These are phyloP conservation scores for Hippasteria phrygiana DNA, from an alignment of 53 echinoderm and acorn worm species.

Conservation along the genomic window DNA sequence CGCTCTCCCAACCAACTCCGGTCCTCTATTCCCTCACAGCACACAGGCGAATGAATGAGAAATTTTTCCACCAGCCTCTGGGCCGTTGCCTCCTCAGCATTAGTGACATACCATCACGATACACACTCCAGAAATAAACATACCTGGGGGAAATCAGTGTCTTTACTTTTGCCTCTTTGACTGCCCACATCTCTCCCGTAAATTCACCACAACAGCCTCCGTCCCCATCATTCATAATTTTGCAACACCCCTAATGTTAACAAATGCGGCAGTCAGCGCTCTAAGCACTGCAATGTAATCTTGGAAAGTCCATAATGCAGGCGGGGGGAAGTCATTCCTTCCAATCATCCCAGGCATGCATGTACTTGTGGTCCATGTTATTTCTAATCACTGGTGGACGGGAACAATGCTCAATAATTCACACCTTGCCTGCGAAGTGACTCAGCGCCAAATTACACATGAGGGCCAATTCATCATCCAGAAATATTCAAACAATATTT, in stretches of 20 bases:
- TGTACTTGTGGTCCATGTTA: not conserved
- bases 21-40: slow-evolving; percentile 36
- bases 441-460: slow-evolving; percentile 21
- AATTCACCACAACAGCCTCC: not conserved
- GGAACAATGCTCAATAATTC: slow-evolving; percentile 7
- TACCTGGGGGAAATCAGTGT: not conserved
- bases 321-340: slow-evolving; percentile 13
- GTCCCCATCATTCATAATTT: not conserved
- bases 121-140: slow-evolving; percentile 53
- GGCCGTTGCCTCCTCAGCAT: slow-evolving; percentile 10
- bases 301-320: not conserved
- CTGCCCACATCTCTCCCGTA: not conserved
- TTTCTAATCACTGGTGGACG: slow-evolving; percentile 25
- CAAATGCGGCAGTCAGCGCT: not conserved
- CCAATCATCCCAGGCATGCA: not conserved
- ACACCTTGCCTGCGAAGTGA: slow-evolving; percentile 25
- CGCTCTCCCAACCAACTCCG: slow-evolving; percentile 3
- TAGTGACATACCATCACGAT: slow-evolving; percentile 54
- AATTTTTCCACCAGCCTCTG: not conserved
- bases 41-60: slow-evolving; percentile 12
- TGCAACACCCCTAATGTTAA: slow-evolving; percentile 12
- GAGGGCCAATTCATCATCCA: not conserved
- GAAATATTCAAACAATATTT: not conserved
- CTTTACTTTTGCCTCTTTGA: not conserved
- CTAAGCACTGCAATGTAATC: not conserved